Evolutionary conservation across 2,113 vertebrate species (phyloP), one percentile per base, ranked within the genome.

Genomic region (Lepus europaeus): DNA sequence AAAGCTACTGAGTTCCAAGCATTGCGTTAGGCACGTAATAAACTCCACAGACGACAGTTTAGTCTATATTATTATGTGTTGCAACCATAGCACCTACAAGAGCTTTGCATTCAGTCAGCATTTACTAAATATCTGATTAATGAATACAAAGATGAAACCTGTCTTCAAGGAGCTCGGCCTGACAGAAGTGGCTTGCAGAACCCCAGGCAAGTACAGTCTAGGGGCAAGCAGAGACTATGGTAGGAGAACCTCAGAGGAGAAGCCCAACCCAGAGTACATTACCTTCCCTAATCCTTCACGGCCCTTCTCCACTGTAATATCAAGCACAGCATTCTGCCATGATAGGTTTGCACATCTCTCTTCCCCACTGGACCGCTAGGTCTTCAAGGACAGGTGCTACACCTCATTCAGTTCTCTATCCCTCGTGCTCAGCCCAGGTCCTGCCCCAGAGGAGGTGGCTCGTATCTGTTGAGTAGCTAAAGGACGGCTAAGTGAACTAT

Each of bases 121-220:
- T 83, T 93, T 87, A 87, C 63, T 89, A 86, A 73, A 83, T 69
- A 66, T 66, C 56, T 80, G 20, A 61, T 49, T 19, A 90, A 36
- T 76, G 25, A 82, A 39, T 51, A 31, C 9, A 59, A 90, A 53
- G 59, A 79, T n/a, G 70, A 69, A 29, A 68, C 91, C 56, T 33
- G 13, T 39, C 23, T 74, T 70, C 25, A 64, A 90, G 7, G 76
- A 84, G 63, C 33, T 72, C 45, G 29, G 27, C n/a, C 22, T 9
- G 64, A n/a, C 27, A 68, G 39, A 39, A n/a, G 1, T 1, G 36
- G 3, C 23, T 13, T 45, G 11, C n/a, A 56, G 17, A 84, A 49
- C 53, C 17, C 76, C 1, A 72, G 49, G 39, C n/a, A 87, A 51
- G 61, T 29, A 29, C 36, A 61, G 61, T 56, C 31, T 13, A 63